Evolutionary conservation across 1,140 invertebrate species (phyloP).

Genomic region (Microplitis mediator): DNA sequence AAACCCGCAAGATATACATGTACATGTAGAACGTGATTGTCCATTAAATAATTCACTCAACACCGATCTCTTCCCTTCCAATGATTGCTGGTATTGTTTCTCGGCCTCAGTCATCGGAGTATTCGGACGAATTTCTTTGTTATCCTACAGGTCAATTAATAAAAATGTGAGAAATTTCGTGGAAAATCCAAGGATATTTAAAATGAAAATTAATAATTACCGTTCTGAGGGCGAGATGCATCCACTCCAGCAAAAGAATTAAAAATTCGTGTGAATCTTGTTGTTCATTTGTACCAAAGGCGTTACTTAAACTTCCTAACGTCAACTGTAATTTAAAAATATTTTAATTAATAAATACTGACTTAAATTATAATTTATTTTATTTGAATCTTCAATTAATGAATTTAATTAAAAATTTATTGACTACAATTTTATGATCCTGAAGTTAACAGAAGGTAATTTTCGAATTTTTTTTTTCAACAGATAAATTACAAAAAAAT

Average conservation of each 20-base stretch:
- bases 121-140: constrained; percentile 28
- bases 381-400: too few species aligned
- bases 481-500: too few species aligned
- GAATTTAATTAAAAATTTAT: too few species aligned
- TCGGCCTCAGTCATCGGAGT: constrained; percentile 59
- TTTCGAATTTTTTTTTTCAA: too few species aligned
- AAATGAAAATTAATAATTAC: constrained; percentile 48
- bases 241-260: constrained; percentile 85
- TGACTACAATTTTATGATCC: too few species aligned
- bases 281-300: constrained; percentile 84
- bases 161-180: too few species aligned
- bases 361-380: too few species aligned
- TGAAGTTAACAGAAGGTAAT: too few species aligned
- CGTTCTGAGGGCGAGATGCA: constrained; percentile 86
- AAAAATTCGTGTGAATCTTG: constrained; percentile 97
- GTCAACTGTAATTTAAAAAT: constrained; percentile 63
- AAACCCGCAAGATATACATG: constrained; percentile 76
- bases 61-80: constrained; percentile 75
- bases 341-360: not conserved
- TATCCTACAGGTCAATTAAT: constrained; percentile 36
- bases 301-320: constrained; percentile 75
- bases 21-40: constrained; percentile 83
- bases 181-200: not conserved
- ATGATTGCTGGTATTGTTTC: constrained; percentile 78
- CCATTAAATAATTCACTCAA: constrained; percentile 87